phyloP scores from a whole-genome alignment of 2,797 vertebrate genomes.

The Tangara arthus region DNA sequence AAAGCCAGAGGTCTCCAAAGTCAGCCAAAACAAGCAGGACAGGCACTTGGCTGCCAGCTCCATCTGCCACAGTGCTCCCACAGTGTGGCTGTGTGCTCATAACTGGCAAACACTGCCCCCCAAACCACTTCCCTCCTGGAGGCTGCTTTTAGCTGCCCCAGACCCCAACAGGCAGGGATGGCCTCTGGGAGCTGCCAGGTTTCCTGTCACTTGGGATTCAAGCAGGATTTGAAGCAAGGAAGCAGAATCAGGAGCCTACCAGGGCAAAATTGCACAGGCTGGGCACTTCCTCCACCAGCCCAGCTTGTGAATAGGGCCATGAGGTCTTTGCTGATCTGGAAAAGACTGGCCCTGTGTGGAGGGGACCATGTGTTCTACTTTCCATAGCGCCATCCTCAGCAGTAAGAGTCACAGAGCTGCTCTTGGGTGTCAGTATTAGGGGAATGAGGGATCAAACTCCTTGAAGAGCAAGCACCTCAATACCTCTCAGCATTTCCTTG shows the following conservation, averaged over 20 bases:
- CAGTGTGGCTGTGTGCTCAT: constrained; percentile 8
- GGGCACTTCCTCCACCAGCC: not conserved
- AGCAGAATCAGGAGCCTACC: not conserved
- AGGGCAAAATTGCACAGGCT: not conserved
- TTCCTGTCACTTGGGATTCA: not conserved
- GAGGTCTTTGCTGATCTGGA: not conserved
- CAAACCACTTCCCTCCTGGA: constrained; percentile 57
- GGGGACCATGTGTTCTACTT: not conserved
- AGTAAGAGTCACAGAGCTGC: not conserved
- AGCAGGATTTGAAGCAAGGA: not conserved
- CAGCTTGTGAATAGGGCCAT: not conserved
- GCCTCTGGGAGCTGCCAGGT: not conserved
- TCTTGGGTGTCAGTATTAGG: not conserved
- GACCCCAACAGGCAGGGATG: not conserved
- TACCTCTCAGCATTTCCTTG: not conserved
- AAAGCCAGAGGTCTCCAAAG: constrained; percentile 67
- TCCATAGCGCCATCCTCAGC: not conserved
- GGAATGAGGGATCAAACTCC: not conserved
- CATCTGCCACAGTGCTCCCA: constrained; percentile 61
- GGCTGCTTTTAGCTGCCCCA: not conserved
- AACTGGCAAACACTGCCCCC: constrained; percentile 12
- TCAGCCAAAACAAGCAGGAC: constrained; percentile 72
- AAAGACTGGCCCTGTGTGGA: not conserved
- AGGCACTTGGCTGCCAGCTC: constrained; percentile 45
- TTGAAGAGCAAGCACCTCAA: not conserved